Base-by-base conservation (phyloP, 2,888 invertebrate species). In the Dorcus hopei region DNA sequence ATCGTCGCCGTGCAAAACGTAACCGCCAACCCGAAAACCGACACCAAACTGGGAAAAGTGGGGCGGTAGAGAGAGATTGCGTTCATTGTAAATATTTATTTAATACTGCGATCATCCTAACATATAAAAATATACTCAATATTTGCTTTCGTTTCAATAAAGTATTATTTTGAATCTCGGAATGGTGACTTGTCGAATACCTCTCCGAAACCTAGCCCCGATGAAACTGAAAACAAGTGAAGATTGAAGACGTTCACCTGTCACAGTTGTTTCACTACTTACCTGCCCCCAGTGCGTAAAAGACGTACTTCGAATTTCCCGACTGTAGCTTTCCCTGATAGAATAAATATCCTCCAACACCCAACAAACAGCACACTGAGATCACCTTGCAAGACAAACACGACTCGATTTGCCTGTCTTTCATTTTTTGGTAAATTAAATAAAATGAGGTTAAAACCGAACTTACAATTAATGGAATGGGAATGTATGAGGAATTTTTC, bases 1-100 rank as follows among this genome's bases (percentile, higher is more conserved):
- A 90, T 99, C 65, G 98, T 97, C 1, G 85, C 88, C 47, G 92
- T 96, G 3, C 99, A 99, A 81, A 86, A 82, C 61, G 82, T 98
- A 1, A 98, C 98, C 1, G 97, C 97, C 3, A 91, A 98, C 82
- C 98, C 97, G 2, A 95, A 95, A 80, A 98, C 97, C 62, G 96
- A 98, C 74, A 93, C 95, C 0, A 90, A 88, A 75, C 81, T 98
- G 49, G 97, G 97, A 52, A 91, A 93, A 85, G 96, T 97, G 67
- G 97, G 97, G 63, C 80, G 78, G 70, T 86, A 79, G 26, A 5
- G 5, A 26, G 26, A 26, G 2, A 26, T 2, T 1, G 26, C 2
- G 26, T 9, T 52, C 4, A 7, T 33, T 26, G 14, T 8, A 48
- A 16, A 19, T 48, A 9, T 49, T 16, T 33, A 9, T 23, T 23